These are phyloP conservation scores for Papilio gigon DNA, from an alignment of 2,888 invertebrate genomes.

Conservation along the genomic window DNA sequence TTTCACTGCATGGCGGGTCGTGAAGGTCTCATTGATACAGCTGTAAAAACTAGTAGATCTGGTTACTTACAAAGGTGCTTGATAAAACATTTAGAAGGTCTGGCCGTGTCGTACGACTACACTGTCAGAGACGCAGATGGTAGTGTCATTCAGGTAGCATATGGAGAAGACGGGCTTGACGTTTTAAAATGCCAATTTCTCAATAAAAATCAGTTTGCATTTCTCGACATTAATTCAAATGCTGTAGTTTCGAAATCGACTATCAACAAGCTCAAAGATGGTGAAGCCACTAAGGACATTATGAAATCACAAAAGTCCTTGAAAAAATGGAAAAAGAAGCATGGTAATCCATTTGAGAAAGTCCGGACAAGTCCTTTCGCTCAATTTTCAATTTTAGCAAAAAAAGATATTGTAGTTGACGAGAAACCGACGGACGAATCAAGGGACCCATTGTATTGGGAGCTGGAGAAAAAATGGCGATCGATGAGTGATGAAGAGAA, in stretches of 20 bases:
- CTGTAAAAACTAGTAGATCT: constrained; percentile 99
- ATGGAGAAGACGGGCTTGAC: constrained; percentile 97
- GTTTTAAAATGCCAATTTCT: constrained; percentile 94
- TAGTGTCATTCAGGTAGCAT: constrained; percentile 95
- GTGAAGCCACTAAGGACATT: constrained; percentile 77
- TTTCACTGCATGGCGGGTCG: constrained; percentile 99
- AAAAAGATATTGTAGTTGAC: constrained; percentile 72
- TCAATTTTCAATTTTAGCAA: constrained; percentile 81
- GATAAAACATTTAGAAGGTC: constrained; percentile 98
- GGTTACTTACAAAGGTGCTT: constrained; percentile 98
- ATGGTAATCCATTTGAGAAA: constrained; percentile 73
- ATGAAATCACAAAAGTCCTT: constrained; percentile 82
- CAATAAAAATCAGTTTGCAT: constrained; percentile 87
- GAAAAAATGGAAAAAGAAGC: constrained; percentile 84
- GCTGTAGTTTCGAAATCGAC: constrained; percentile 84
- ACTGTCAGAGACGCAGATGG: constrained; percentile 98
- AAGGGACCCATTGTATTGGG: constrained; percentile 82
- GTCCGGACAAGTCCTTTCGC: constrained; percentile 82
- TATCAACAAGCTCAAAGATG: constrained; percentile 82
- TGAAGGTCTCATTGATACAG: constrained; percentile 99
- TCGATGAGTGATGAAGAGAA: constrained; percentile 83
- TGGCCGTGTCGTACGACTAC: constrained; percentile 95
- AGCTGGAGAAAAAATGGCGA: constrained; percentile 86
- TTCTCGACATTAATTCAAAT: constrained; percentile 90
- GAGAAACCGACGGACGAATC: constrained; percentile 79